These are phyloP conservation scores for Drosophila phalerata DNA, from an alignment of 2,888 invertebrate species.

Conservation along the genomic window DNA sequence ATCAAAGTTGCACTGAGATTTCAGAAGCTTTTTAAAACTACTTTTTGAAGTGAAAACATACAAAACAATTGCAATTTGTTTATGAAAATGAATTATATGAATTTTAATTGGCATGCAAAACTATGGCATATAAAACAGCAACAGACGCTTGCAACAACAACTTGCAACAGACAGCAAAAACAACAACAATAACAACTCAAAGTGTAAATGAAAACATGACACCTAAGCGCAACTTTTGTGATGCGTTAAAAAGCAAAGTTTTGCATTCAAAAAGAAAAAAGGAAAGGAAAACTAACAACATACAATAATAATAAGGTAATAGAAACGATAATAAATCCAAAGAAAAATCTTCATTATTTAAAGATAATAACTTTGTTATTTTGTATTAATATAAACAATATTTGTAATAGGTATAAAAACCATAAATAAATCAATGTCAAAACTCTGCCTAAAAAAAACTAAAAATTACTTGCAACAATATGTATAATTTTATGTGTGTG, in stretches of 20 bases:
- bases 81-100: not conserved
- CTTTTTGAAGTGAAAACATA: not conserved
- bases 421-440: not conserved
- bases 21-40: not conserved
- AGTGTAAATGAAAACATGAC: conserved; percentile 81
- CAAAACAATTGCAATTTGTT: conserved; percentile 3
- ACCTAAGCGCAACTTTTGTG: conserved; percentile 69
- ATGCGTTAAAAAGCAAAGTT: conserved; percentile 66
- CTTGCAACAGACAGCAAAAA: conserved; percentile 9
- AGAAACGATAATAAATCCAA: not conserved
- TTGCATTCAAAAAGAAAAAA: conserved; percentile 49
- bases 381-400: not conserved
- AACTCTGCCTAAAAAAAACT: not conserved
- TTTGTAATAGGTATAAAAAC: not conserved
- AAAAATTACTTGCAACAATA: not conserved
- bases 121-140: conserved; percentile 23
- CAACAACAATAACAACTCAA: conserved; percentile 25
- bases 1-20: not conserved
- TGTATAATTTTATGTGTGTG: not conserved
- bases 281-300: conserved; percentile 6
- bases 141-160: conserved; percentile 35
- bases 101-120: conserved; percentile 37
- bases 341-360: no score
- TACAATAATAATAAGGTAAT: not conserved
- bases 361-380: not conserved